Evolutionary conservation across 2,888 invertebrate species (phyloP).

Genomic region (Nudaria mundana): DNA sequence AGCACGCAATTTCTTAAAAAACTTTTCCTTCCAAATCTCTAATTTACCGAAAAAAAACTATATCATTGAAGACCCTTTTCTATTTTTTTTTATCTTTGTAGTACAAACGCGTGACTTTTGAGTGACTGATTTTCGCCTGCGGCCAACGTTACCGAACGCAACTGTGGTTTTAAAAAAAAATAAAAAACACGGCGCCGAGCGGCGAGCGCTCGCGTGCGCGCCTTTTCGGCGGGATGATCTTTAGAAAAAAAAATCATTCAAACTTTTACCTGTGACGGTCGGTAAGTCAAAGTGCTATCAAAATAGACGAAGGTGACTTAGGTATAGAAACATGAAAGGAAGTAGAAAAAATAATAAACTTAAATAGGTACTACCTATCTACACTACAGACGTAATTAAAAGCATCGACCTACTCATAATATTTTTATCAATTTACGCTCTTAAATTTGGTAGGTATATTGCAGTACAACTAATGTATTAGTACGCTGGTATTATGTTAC

Average conservation of each 20-base stretch:
- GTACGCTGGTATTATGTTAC: too few relatives aligned
- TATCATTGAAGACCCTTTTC: slow-evolving; percentile 73
- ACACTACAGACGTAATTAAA: neutral
- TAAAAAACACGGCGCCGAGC: slow-evolving; percentile 66
- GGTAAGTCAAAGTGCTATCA: slow-evolving; percentile 51
- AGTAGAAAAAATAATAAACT: slow-evolving; percentile 8
- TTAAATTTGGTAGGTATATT: too few relatives aligned
- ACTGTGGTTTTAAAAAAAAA: slow-evolving; percentile 58
- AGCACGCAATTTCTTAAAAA: slow-evolving; percentile 74
- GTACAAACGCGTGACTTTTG: slow-evolving; percentile 74
- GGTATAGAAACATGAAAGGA: slow-evolving; percentile 31
- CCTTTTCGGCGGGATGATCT: slow-evolving; percentile 55
- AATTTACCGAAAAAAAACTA: slow-evolving; percentile 77
- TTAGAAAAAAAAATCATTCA: slow-evolving; percentile 59
- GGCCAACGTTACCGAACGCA: slow-evolving; percentile 64
- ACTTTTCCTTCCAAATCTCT: slow-evolving; percentile 63
- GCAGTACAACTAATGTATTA: too few relatives aligned
- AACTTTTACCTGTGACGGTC: slow-evolving; percentile 67
- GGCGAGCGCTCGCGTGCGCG: slow-evolving; percentile 62
- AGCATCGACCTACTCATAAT: too few relatives aligned
- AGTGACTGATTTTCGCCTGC: slow-evolving; percentile 73
- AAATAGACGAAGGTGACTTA: slow-evolving; percentile 35
- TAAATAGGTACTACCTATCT: neutral
- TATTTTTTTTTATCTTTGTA: slow-evolving; percentile 48
- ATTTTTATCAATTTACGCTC: too few relatives aligned